Evolutionary conservation across 2,797 vertebrate genomes (phyloP).

Genomic region (Chelidonichthys spinosus): DNA sequence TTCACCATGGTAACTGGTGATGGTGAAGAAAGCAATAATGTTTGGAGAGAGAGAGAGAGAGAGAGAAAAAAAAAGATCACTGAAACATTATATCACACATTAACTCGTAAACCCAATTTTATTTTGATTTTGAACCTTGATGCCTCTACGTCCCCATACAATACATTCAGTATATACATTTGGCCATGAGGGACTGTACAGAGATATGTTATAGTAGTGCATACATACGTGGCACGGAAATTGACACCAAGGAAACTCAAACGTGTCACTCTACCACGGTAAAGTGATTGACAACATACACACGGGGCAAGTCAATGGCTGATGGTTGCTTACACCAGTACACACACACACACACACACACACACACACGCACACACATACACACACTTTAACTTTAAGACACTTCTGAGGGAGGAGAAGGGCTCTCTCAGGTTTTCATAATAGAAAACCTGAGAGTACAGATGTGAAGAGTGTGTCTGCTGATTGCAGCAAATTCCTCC

Average conservation of each 20-base stretch:
- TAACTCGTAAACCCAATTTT: constrained; percentile 87
- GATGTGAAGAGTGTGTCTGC: constrained; percentile 55
- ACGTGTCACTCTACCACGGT: constrained; percentile 72
- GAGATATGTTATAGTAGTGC: constrained; percentile 85
- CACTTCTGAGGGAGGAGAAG: constrained; percentile 76
- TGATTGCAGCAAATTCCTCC: constrained; percentile 64
- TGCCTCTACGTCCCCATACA: constrained; percentile 82
- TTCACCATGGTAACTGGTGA: constrained; percentile 77
- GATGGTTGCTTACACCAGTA: constrained; percentile 67
- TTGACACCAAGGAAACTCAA: constrained; percentile 76
- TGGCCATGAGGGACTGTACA: constrained; percentile 85
- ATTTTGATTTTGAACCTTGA: constrained; percentile 81
- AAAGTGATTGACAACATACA: constrained; percentile 68
- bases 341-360: constrained; percentile 38
- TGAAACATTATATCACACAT: constrained; percentile 36
- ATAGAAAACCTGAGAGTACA: constrained; percentile 64
- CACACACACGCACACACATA: constrained; percentile 5
- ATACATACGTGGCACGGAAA: constrained; percentile 81
- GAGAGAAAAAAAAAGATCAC: background rate
- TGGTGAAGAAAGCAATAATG: constrained; percentile 21
- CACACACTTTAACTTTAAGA: constrained; percentile 67
- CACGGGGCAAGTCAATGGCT: constrained; percentile 71
- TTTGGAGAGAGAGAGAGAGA: background rate
- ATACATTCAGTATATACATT: constrained; percentile 90
- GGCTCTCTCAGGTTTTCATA: constrained; percentile 62